Evolutionary conservation across 2,797 vertebrate species (phyloP), one percentile per base, ranked within the genome.

Genomic region (Poeciliopsis paucimaculata): DNA sequence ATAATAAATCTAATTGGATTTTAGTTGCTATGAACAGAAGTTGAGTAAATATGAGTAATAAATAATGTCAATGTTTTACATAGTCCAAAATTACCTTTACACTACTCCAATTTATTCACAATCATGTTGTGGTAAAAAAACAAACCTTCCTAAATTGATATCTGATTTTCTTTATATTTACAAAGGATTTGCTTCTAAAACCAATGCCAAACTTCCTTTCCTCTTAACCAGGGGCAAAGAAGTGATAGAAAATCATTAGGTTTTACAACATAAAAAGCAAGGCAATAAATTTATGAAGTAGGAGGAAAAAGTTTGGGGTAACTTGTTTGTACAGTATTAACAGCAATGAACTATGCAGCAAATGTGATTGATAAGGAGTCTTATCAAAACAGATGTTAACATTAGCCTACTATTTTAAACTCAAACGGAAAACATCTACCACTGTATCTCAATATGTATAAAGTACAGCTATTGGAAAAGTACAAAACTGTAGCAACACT

Each of bases 401-500:
- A 31, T 34, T 62, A 62, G 13, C 15, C 28, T 62, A 15, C n/a
- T 6, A 8, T 62, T 62, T 62, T 15, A 62, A 62, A 62, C 31
- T 31, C 28, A 62, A 62, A 15, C 34, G 11, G 57, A 31, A 62
- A 62, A 34, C 28, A 62, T 62, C 28, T 6, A 0, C 12, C 13
- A 16, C 28, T 62, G 28, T 18, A 16, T 16, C 57, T 34, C 15
- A 31, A 34, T 31, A 62, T 34, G 28, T 31, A 71, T 60, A 84
- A 84, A 46, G 45, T 9, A 72, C 13, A 72, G 43, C 15, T 72
- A 16, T 9, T 64, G 60, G 8, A 64, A 16, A 31, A 60, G 10
- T 31, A 77, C 60, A 84, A 75, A 87, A 87, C 71, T n/a, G 2
- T 31, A 60, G 57, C 5, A 31, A 75, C 46, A 15, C 28, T 31